Evolutionary conservation across 2,888 invertebrate species (phyloP).

Genomic region (Rhagonycha lutea): DNA sequence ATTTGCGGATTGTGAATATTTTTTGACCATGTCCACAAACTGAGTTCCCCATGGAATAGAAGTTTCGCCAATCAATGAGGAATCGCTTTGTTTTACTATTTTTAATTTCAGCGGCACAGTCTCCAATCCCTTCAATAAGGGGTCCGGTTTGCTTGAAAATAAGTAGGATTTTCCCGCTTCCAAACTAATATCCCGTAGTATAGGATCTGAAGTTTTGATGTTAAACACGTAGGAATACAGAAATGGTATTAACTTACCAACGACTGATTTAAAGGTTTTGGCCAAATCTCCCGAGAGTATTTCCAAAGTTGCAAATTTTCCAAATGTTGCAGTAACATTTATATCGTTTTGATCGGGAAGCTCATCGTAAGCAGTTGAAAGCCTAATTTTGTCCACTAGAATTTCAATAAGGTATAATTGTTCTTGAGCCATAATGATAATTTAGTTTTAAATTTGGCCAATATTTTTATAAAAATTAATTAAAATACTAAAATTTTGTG

Average conservation of each 20-base stretch:
- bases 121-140: slow-evolving; percentile 55
- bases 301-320: slow-evolving; percentile 58
- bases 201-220: slow-evolving; percentile 5
- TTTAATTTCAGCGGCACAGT: slow-evolving; percentile 59
- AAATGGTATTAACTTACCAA: slow-evolving; percentile 22
- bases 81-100: slow-evolving; percentile 57
- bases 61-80: slow-evolving; percentile 55
- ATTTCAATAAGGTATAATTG: slow-evolving; percentile 63
- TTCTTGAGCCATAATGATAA: slow-evolving; percentile 46
- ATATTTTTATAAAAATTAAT: slow-evolving; percentile 3
- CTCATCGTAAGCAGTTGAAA: slow-evolving; percentile 49
- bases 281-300: slow-evolving; percentile 58
- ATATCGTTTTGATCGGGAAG: slow-evolving; percentile 55
- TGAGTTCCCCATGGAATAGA: slow-evolving; percentile 57
- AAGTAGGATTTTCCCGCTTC: slow-evolving; percentile 61
- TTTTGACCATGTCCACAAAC: slow-evolving; percentile 58
- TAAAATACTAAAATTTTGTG: slow-evolving; percentile 15
- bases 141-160: slow-evolving; percentile 58
- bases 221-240: not conserved
- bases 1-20: slow-evolving; percentile 42
- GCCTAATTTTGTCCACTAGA: slow-evolving; percentile 60
- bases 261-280: slow-evolving; percentile 25
- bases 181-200: slow-evolving; percentile 48
- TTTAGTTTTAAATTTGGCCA: not conserved
- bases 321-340: slow-evolving; percentile 57